Evolutionary conservation across 2,797 vertebrate genomes (phyloP), one percentile per base, ranked within the genome.

Genomic region (Sylvilagus floridanus): DNA sequence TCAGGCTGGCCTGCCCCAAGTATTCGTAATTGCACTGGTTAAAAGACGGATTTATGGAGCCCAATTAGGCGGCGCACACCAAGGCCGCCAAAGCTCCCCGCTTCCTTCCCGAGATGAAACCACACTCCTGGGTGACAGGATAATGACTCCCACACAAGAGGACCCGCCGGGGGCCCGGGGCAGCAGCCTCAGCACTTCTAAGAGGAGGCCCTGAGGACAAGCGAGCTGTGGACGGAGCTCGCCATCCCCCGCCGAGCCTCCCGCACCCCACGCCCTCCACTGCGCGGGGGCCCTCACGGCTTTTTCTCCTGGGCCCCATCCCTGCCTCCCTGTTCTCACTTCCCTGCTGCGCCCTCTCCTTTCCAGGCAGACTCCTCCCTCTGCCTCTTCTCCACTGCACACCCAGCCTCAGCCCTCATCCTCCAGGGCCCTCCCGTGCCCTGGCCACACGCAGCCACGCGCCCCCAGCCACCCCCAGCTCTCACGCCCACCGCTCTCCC

Each of bases 11-110:
- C 95, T 93, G 98, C 98, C 97, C 97, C 98, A 98, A 98, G 98
- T 98, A 97, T 98, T 98, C 97, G 97, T 98, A 98, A 98, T 98
- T 98, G 98, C 98, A 98, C 98, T 98, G 98, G 98, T 98, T 98
- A 98, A 98, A 98, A 98, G 97, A 96, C 90, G 92, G 98, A 98
- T 98, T 98, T 98, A 98, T 98, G 98, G 97, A 98, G 98, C 98
- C 98, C 98, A 98, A 98, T 98, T 98, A 98, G 97, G 91, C 93
- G 73, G 87, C 97, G 98, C 94, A 97, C 97, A 98, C 97, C 97
- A 89, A 90, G 85, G 96, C 87, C 91, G 92, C 96, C 91, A 71
- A 97, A 94, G 95, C 84, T 91, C 82, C 96, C 90, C 88, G 95
- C 95, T 96, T 96, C 95, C 90, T 96, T 96, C 95, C 90, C 68